Percentiles rank a stretch among this genome's conserved stretches.
Conservation (phyloP, 2,797 vertebrate genomes). For the Apodemus agrarius region DNA sequence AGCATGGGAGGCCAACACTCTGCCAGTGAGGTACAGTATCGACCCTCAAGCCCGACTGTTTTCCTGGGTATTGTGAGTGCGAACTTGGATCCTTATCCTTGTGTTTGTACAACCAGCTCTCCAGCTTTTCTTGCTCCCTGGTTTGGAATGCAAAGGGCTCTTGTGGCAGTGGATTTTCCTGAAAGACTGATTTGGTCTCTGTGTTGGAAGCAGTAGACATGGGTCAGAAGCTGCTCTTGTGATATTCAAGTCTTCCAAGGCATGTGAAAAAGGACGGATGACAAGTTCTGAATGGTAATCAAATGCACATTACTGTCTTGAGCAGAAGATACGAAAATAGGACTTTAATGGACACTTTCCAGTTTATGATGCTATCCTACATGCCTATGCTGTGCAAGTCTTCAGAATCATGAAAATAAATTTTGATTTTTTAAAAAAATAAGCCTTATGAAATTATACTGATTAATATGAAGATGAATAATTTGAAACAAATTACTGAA, state of each 20-base stretch:
- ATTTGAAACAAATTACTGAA: slow-evolving; percentile 50
- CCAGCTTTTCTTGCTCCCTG: background rate
- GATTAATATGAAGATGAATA: slow-evolving; percentile 13
- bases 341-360: background rate
- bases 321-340: background rate
- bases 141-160: background rate
- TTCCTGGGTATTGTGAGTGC: background rate
- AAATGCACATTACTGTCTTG: background rate
- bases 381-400: background rate
- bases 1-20: no score
- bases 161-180: background rate
- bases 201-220: background rate
- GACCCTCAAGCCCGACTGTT: background rate
- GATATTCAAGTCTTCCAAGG: background rate
- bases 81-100: background rate
- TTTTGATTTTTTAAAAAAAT: slow-evolving; percentile 17
- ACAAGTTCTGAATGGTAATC: background rate
- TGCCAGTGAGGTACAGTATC: background rate
- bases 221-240: background rate
- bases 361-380: background rate
- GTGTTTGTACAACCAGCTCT: background rate
- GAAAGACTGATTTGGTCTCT: background rate
- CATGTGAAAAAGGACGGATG: background rate
- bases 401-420: slow-evolving; percentile 26
- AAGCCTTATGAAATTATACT: slow-evolving; percentile 11